Evolutionary conservation across 1,140 invertebrate species (phyloP), one percentile per base, ranked within the genome.

Genomic region (Formica exsecta): DNA sequence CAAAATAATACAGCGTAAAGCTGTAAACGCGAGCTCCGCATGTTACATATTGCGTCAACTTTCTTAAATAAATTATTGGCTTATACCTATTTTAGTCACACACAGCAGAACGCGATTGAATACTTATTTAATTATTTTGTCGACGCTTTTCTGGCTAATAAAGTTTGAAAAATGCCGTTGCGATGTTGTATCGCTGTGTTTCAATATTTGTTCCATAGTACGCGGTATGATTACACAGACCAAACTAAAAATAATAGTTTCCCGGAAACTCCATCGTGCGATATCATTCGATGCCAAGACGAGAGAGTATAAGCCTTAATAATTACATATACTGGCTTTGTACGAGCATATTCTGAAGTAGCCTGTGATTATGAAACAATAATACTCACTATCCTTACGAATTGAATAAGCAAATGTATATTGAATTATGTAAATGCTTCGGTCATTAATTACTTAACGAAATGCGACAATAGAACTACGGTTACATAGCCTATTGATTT

Each of bases 211-310:
- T 13, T 61, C n/a, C 36, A 13, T 16, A 25, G 25, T 68, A 59
- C 48, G 11, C 36, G 16, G 54, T 25, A 38, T 90, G 62, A 85
- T 85, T 89, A 68, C 38, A 51, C 29, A 29, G 59, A 79, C 62
- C 19, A 19, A 87, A 89, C 81, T 80, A 86, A 87, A 87, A 89
- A 90, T 90, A 90, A 90, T 87, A 79, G 65, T 8, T 85, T 90
- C 87, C 73, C 62, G 85, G 87, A 85, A 51, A 76, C 68, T 29
- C 32, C 61, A 65, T 88, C 79, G 61, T 32, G 81, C 48, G 51
- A 77, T 74, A 65, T 75, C 80, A 77, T 77, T 54, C 66, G 66
- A 44, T 88, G 89, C 76, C 86, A 90, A 84, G 65, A 51, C 68
- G 57, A 85, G 48, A 51, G 16, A 51, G 59, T 62, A 79, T 65